phyloP scores from a whole-genome alignment of 2,888 invertebrate genomes.

The Neoaliturus tenellus region DNA sequence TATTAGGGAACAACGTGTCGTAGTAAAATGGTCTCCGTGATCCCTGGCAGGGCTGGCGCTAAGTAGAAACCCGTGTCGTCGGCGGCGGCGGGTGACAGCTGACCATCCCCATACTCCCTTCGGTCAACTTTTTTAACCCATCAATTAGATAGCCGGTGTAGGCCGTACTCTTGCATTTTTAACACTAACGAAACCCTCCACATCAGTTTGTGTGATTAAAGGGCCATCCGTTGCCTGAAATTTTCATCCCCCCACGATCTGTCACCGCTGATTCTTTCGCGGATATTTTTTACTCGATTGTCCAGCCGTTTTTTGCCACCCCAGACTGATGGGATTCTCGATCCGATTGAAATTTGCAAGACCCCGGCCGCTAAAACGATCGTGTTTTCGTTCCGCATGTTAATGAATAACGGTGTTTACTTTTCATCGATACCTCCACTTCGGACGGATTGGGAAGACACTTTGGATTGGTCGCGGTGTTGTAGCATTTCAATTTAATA shows the following conservation, averaged over 20 bases:
- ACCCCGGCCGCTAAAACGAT: background rate
- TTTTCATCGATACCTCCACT: slow-evolving; percentile 30
- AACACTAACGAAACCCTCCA: slow-evolving; percentile 44
- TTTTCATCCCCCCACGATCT: slow-evolving; percentile 28
- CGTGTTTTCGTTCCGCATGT: background rate
- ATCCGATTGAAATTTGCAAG: slow-evolving; percentile 42
- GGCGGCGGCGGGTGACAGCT: slow-evolving; percentile 39
- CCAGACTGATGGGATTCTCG: background rate
- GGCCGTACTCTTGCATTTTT: slow-evolving; percentile 55
- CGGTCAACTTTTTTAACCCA: slow-evolving; percentile 61
- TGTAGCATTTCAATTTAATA: background rate
- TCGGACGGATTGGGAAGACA: background rate
- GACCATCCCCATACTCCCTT: slow-evolving; percentile 39
- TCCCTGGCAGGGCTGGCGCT: slow-evolving; percentile 48
- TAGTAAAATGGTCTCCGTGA: slow-evolving; percentile 33
- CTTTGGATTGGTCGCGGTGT: background rate
- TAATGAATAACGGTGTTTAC: slow-evolving; percentile 29
- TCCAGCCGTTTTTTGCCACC: background rate
- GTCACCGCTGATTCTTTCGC: slow-evolving; percentile 25
- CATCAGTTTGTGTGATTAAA: slow-evolving; percentile 52
- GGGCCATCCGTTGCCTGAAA: slow-evolving; percentile 18
- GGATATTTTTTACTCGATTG: slow-evolving; percentile 22
- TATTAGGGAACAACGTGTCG: slow-evolving; percentile 46
- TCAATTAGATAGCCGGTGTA: slow-evolving; percentile 60
- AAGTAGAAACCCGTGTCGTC: slow-evolving; percentile 60